phyloP scores from a whole-genome alignment of 2,797 vertebrate species.

The Simalia tracyae region DNA sequence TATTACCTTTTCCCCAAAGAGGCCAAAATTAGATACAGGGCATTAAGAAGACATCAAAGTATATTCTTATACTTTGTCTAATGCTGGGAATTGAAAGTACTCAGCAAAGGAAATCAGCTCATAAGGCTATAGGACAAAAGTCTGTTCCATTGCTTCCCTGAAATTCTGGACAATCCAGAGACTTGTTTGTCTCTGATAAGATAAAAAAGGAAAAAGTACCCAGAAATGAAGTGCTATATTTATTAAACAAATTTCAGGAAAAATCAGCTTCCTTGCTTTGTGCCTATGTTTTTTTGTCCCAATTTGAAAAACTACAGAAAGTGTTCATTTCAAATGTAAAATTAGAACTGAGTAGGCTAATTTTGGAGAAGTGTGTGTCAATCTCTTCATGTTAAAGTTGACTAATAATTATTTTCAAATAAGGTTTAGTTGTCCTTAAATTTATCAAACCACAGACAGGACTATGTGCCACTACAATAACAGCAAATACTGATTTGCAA shows the following conservation, averaged over 20 bases:
- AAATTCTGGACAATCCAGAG: constrained; percentile 43
- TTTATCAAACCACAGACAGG: neutral
- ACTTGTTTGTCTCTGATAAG: constrained; percentile 16
- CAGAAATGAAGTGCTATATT: constrained; percentile 32
- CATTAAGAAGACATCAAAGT: constrained; percentile 27
- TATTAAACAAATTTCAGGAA: constrained; percentile 24
- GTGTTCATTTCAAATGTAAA: neutral
- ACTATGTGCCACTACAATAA: neutral
- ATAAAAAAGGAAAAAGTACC: constrained; percentile 24
- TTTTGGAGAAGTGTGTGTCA: neutral
- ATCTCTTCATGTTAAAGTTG: neutral
- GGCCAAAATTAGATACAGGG: constrained; percentile 39
- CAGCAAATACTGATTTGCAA: constrained; percentile 24
- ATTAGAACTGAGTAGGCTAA: neutral
- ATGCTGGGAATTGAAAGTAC: constrained; percentile 39
- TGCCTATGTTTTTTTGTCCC: constrained; percentile 1
- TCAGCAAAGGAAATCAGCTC: constrained; percentile 49
- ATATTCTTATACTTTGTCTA: constrained; percentile 19
- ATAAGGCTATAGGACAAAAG: constrained; percentile 47
- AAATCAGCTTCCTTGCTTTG: constrained; percentile 4
- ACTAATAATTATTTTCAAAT: neutral
- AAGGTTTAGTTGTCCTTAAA: neutral
- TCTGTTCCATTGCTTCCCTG: constrained; percentile 28
- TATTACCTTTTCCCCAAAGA: constrained; percentile 31
- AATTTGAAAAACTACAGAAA: neutral